A percentile compares a stretch with the other conserved stretches of the same genome.
Evolutionary conservation across 2,113 vertebrate species (phyloP).

Genomic region (Seriola aureovittata): DNA sequence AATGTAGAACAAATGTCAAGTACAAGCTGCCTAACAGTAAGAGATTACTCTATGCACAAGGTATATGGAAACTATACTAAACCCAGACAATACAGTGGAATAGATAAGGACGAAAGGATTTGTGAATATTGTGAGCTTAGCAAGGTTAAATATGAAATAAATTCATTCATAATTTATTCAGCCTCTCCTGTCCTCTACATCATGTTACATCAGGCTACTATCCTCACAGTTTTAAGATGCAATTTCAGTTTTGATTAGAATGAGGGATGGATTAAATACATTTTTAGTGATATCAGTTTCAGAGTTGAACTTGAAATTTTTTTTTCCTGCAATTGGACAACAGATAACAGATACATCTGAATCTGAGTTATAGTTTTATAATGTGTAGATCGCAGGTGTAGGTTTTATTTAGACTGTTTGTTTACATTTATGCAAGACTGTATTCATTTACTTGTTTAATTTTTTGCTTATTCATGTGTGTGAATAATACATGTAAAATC

Average conservation of each 20-base stretch:
- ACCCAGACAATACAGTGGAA: neutral
- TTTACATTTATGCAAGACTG: neutral
- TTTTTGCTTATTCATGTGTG: conserved; percentile 6
- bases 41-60: neutral
- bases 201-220: no score
- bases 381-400: neutral
- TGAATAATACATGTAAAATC: neutral
- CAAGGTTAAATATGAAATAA: neutral
- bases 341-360: neutral
- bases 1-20: neutral
- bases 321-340: neutral
- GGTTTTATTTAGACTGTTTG: neutral
- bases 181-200: no score
- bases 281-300: no score
- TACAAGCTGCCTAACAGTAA: neutral
- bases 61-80: neutral
- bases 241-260: neutral
- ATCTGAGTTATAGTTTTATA: neutral
- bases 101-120: neutral
- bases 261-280: neutral
- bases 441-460: neutral
- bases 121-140: neutral
- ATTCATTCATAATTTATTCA: no score
- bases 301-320: no score
- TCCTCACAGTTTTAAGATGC: neutral